Evolutionary conservation across 2,797 vertebrate genomes (phyloP).

Genomic region (Protosalanx chinensis): DNA sequence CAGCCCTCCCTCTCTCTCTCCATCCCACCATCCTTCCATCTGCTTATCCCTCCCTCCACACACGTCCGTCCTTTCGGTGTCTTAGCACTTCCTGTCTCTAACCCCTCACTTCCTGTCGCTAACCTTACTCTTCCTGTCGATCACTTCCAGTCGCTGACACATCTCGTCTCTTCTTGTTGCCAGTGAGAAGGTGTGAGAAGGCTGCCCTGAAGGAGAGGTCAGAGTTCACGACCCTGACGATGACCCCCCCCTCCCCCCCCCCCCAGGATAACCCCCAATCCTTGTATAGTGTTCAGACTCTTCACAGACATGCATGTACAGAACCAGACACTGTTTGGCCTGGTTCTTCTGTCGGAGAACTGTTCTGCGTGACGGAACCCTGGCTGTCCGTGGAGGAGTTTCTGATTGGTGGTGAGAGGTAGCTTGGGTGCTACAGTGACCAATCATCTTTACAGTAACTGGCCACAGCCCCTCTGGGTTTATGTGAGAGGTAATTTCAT

Average conservation of each 20-base stretch:
- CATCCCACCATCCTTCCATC: not conserved
- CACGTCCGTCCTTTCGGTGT: not conserved
- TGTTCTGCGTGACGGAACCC: not conserved
- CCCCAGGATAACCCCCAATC: no score
- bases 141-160: not conserved
- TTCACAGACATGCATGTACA: not conserved
- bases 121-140: no score
- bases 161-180: conserved; percentile 22
- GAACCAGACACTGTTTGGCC: not conserved
- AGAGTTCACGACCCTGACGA: not conserved
- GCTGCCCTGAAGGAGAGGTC: conserved; percentile 8
- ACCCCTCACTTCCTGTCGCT: no score
- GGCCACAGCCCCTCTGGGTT: conserved; percentile 10
- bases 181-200: conserved; percentile 81
- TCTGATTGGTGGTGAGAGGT: not conserved
- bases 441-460: conserved; percentile 16
- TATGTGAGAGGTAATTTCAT: conserved; percentile 9
- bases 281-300: not conserved
- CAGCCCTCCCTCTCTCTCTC: not conserved
- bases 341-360: not conserved
- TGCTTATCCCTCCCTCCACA: not conserved
- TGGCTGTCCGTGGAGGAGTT: not conserved
- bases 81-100: not conserved
- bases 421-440: conserved; percentile 6
- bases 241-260: not conserved